phyloP scores from a whole-genome alignment of 2,888 invertebrate species.

The Ochlodes sylvanus region DNA sequence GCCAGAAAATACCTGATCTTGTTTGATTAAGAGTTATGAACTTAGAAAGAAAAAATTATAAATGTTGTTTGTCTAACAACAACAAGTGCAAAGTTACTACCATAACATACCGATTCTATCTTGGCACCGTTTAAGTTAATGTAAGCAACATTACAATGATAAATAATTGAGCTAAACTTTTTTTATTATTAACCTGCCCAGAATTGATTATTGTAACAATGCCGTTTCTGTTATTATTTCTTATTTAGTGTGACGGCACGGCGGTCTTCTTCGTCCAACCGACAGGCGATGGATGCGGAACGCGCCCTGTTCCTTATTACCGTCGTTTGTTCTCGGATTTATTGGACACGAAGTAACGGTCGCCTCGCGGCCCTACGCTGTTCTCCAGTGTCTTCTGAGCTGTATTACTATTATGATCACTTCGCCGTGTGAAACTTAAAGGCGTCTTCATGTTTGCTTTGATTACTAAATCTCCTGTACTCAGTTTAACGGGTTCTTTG shows the following conservation, averaged over 20 bases:
- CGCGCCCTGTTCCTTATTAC: conserved; percentile 70
- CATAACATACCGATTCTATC: too few relatives aligned
- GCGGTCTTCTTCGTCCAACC: conserved; percentile 42
- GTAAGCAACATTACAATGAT: not conserved
- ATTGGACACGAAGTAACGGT: conserved; percentile 81
- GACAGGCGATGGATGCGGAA: conserved; percentile 77
- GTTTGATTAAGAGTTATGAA: too few relatives aligned
- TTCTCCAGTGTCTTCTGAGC: conserved; percentile 26
- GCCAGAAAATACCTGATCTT: too few relatives aligned
- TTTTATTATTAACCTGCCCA: too few relatives aligned
- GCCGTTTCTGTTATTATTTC: conserved; percentile 17
- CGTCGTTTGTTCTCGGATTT: conserved; percentile 79
- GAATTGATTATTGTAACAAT: not conserved
- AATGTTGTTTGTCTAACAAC: too few relatives aligned
- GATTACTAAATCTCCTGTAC: not conserved
- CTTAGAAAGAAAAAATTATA: too few relatives aligned
- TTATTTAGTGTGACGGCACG: conserved; percentile 25
- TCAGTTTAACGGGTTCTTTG: not conserved
- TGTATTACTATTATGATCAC: conserved; percentile 26
- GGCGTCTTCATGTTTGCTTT: conserved; percentile 15
- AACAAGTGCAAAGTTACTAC: too few relatives aligned
- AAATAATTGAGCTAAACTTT: not conserved
- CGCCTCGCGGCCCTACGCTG: conserved; percentile 46
- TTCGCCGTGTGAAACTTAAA: conserved; percentile 24
- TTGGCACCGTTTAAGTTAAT: not conserved